Evolutionary conservation across 2,797 vertebrate species (phyloP).

Genomic region (Galago senegalensis): DNA sequence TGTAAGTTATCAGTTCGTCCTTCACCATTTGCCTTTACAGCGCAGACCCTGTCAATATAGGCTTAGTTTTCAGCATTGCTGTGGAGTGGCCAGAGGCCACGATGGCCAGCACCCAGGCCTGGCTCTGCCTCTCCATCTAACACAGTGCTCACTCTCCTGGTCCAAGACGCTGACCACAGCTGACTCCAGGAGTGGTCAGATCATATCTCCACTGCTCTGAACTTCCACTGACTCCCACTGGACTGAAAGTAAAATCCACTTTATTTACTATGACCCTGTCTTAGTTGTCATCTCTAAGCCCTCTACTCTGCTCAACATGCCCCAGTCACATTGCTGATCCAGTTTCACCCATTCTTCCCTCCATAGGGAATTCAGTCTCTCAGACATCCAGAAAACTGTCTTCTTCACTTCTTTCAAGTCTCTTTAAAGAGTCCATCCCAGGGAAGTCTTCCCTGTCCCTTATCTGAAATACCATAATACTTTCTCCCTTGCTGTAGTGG

Average conservation of each 20-base stretch:
- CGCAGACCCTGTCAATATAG: neutral
- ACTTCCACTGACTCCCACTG: fast-evolving
- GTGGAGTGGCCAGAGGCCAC: neutral
- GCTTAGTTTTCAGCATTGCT: neutral
- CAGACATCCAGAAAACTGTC: neutral
- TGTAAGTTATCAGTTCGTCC: neutral
- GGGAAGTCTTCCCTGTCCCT: neutral
- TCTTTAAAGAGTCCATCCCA: neutral
- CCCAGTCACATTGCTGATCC: neutral
- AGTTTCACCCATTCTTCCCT: fast-evolving
- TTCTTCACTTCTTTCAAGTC: neutral
- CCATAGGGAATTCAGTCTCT: neutral
- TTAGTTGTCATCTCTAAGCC: neutral
- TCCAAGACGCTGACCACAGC: neutral
- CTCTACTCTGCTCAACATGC: neutral
- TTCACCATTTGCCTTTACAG: neutral
- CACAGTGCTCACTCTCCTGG: neutral
- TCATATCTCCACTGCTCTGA: neutral
- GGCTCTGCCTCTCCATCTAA: neutral
- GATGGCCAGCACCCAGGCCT: neutral
- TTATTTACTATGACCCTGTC: fast-evolving
- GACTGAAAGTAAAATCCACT: neutral
- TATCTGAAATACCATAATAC: neutral
- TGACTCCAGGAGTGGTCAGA: neutral
- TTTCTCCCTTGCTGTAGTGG: neutral